phyloP scores from a whole-genome alignment of 2,797 vertebrate species.

The Harpagifer antarcticus region DNA sequence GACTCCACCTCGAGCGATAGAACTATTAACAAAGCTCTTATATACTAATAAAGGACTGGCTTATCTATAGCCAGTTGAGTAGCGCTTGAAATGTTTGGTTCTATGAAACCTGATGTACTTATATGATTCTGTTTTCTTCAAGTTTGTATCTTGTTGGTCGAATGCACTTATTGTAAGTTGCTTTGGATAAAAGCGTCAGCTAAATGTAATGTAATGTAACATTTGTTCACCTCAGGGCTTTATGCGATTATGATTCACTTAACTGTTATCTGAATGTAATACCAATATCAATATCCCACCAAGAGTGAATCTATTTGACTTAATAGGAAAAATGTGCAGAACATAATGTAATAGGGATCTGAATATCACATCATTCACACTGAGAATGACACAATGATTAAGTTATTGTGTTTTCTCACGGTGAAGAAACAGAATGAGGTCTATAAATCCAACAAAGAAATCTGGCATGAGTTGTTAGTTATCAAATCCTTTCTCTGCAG shows the following conservation, averaged over 20 bases:
- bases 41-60: too few species aligned
- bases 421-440: constrained; percentile 14
- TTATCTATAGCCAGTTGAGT: too few species aligned
- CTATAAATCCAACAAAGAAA: neutral
- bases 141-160: too few species aligned
- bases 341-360: constrained; percentile 27
- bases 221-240: constrained; percentile 30
- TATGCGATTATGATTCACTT: constrained; percentile 34
- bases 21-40: too few species aligned
- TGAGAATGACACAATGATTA: constrained; percentile 18
- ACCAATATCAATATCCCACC: constrained; percentile 40
- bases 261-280: constrained; percentile 47
- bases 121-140: too few species aligned
- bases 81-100: too few species aligned
- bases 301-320: constrained; percentile 46
- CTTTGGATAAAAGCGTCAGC: too few species aligned
- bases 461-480: neutral
- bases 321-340: constrained; percentile 29
- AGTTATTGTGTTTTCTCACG: constrained; percentile 14
- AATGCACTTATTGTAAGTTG: too few species aligned
- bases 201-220: too few species aligned
- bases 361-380: constrained; percentile 5
- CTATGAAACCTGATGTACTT: too few species aligned
- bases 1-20: too few species aligned
- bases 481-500: neutral